Percentiles rank a stretch among this genome's conserved stretches.
Evolutionary conservation across 2,113 vertebrate genomes (phyloP).

Genomic region (Oreochromis tanganicae): DNA sequence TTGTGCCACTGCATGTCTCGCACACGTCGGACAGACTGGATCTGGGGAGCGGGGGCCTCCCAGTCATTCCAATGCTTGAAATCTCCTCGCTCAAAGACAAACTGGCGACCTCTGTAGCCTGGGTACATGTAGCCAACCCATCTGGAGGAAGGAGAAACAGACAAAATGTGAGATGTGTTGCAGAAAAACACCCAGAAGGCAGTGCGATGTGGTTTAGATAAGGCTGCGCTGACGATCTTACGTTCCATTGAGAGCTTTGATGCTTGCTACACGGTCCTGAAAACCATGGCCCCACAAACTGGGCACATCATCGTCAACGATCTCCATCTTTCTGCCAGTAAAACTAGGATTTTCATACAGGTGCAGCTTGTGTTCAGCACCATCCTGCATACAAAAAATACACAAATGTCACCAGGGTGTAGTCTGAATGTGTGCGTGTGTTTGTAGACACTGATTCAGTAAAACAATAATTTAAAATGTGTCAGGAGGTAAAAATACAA

Average conservation of each 20-base stretch:
- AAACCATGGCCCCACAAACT: slow-evolving; percentile 93
- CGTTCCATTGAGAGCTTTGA: slow-evolving; percentile 85
- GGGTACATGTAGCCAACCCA: slow-evolving; percentile 94
- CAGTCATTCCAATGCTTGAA: slow-evolving; percentile 94
- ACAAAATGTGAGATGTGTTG: background rate
- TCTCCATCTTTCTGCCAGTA: slow-evolving; percentile 88
- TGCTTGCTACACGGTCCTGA: slow-evolving; percentile 86
- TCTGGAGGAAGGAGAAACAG: slow-evolving; percentile 53
- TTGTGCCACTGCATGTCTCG: slow-evolving; percentile 93
- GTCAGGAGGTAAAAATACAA: background rate
- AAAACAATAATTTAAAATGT: background rate
- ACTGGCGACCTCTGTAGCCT: slow-evolving; percentile 87
- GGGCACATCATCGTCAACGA: slow-evolving; percentile 86
- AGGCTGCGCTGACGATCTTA: slow-evolving; percentile 64
- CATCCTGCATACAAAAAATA: slow-evolving; percentile 66
- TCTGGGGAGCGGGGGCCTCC: slow-evolving; percentile 81
- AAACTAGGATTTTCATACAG: slow-evolving; percentile 85
- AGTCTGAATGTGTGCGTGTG: background rate
- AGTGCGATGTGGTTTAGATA: background rate
- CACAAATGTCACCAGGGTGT: background rate
- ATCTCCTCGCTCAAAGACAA: slow-evolving; percentile 84
- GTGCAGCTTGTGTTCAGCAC: slow-evolving; percentile 85
- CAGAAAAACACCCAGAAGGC: background rate
- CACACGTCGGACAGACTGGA: slow-evolving; percentile 87
- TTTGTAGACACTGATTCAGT: background rate